Conservation (phyloP, 1,140 invertebrate species). For the Macrosteles quadrilineatus region DNA sequence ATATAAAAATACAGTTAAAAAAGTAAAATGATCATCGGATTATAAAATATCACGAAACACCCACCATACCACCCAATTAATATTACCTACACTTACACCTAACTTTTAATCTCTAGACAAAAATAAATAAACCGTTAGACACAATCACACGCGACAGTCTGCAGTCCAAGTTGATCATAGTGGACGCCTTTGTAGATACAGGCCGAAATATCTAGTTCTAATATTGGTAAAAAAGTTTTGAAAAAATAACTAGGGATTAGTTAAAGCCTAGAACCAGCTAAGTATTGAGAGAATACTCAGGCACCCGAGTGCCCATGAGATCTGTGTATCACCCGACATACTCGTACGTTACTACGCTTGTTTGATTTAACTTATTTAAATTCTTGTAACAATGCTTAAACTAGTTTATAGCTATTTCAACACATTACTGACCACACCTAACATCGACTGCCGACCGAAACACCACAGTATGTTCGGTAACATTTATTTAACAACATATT, state of each 20-base stretch:
- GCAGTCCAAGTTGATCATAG: neutral
- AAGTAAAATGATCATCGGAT: neutral
- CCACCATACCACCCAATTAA: neutral
- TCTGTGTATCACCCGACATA: conserved; percentile 11
- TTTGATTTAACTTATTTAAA: conserved; percentile 18
- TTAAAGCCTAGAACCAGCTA: conserved; percentile 1
- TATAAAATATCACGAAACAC: neutral
- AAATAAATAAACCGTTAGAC: neutral
- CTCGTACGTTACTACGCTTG: neutral
- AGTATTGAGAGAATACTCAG: neutral
- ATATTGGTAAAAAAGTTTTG: conserved; percentile 16
- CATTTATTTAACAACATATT: neutral
- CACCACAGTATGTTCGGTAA: neutral
- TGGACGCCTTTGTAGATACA: neutral
- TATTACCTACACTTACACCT: neutral
- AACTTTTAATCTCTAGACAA: neutral
- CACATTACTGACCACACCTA: conserved; percentile 8
- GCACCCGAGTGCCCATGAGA: neutral
- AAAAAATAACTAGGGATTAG: conserved; percentile 25
- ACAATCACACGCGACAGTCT: neutral
- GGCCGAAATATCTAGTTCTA: conserved; percentile 5
- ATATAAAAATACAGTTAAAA: neutral
- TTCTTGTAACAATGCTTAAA: conserved; percentile 6
- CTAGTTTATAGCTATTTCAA: conserved; percentile 23
- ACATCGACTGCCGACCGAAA: neutral